Conservation (phyloP, 2,113 vertebrate genomes). For the Leucoraja erinaceus region DNA sequence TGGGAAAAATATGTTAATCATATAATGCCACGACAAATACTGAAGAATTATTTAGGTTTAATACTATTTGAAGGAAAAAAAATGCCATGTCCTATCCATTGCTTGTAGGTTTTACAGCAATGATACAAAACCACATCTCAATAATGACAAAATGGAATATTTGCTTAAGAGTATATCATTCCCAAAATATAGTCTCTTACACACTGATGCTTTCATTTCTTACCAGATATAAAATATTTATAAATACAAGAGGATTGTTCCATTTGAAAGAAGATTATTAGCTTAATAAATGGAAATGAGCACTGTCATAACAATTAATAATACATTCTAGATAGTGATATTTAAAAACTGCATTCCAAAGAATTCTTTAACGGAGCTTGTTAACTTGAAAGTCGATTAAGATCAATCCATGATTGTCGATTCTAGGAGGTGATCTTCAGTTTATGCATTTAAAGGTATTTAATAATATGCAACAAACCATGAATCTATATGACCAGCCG, state of each 20-base stretch:
- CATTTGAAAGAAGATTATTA: not conserved
- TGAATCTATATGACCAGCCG: not conserved
- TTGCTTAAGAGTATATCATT: not conserved
- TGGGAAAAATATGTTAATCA: not conserved
- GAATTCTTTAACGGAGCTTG: not conserved
- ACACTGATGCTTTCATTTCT: not conserved
- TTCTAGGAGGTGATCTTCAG: not conserved
- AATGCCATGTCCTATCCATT: too few relatives aligned
- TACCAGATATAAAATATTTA: not conserved
- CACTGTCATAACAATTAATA: not conserved
- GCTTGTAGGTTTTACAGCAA: not conserved
- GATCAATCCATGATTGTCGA: not conserved
- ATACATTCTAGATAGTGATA: not conserved
- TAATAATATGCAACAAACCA: slow-evolving; percentile 1
- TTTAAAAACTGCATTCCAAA: not conserved
- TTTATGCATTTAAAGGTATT: slow-evolving; percentile 7
- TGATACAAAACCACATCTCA: not conserved
- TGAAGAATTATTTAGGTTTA: not conserved
- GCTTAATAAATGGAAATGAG: not conserved
- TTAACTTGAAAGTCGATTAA: slow-evolving; percentile 17
- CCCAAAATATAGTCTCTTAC: not conserved
- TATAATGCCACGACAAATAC: too few relatives aligned
- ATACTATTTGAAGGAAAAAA: not conserved
- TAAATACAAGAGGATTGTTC: not conserved
- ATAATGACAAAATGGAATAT: not conserved